These are phyloP conservation scores for Euwallacea fornicatus DNA, from an alignment of 1,140 invertebrate genomes.

Conservation along the genomic window DNA sequence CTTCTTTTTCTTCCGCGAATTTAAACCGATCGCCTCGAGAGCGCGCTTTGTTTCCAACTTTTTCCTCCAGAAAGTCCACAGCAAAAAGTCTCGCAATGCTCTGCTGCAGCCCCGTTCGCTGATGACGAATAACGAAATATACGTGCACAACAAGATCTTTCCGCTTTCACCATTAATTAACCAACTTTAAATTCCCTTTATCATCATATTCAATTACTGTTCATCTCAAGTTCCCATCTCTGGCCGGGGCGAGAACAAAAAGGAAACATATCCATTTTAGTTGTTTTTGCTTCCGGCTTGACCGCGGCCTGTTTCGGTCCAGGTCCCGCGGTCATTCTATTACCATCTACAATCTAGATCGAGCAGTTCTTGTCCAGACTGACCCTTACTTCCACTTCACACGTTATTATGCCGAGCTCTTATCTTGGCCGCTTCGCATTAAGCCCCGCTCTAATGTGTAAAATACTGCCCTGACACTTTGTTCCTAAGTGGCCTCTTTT, in stretches of 20 bases:
- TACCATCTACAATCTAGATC: slow-evolving; percentile 55
- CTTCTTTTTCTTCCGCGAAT: slow-evolving; percentile 23
- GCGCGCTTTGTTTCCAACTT: slow-evolving; percentile 11
- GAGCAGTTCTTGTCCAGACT: slow-evolving; percentile 49
- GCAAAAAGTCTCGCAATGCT: neutral
- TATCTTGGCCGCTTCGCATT: slow-evolving; percentile 42
- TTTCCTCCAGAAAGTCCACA: slow-evolving; percentile 1
- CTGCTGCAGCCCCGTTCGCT: too few relatives aligned
- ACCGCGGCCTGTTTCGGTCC: slow-evolving; percentile 34
- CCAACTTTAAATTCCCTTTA: slow-evolving; percentile 32
- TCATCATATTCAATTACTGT: slow-evolving; percentile 46
- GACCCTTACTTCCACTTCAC: slow-evolving; percentile 47
- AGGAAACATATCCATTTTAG: slow-evolving; percentile 54
- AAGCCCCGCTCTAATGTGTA: slow-evolving; percentile 30
- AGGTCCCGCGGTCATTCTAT: slow-evolving; percentile 53
- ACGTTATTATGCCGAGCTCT: slow-evolving; percentile 50
- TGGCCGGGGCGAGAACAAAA: slow-evolving; percentile 48
- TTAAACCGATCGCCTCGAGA: slow-evolving; percentile 26
- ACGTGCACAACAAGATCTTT: too few relatives aligned
- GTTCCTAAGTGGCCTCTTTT: slow-evolving; percentile 31
- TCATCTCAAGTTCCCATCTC: slow-evolving; percentile 39
- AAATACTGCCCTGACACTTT: slow-evolving; percentile 39
- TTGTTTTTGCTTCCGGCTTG: slow-evolving; percentile 53
- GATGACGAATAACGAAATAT: too few relatives aligned
- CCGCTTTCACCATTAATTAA: slow-evolving; percentile 4